These are phyloP conservation scores for Rosalia funebris DNA, from an alignment of 2,888 invertebrate genomes.

Conservation along the genomic window DNA sequence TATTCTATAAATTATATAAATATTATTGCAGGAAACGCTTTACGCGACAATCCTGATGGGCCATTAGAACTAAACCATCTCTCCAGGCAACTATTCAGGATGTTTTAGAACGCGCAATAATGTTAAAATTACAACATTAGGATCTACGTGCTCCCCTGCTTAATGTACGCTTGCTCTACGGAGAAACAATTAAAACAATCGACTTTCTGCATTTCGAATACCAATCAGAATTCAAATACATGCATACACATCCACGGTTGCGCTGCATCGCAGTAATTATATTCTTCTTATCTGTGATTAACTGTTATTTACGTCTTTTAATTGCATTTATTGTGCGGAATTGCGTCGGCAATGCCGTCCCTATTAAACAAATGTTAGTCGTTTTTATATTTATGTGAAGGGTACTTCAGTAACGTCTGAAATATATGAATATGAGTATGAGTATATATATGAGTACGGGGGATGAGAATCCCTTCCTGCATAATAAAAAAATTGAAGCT, in stretches of 20 bases:
- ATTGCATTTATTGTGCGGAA: constrained; percentile 13
- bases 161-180: constrained; percentile 45
- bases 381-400: background rate
- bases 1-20: too few relatives aligned
- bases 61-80: background rate
- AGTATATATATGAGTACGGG: too few relatives aligned
- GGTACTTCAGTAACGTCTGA: too few relatives aligned
- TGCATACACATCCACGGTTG: constrained; percentile 19
- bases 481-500: too few relatives aligned
- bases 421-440: too few relatives aligned
- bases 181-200: constrained; percentile 56
- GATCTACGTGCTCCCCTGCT: constrained; percentile 50
- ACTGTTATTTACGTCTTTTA: constrained; percentile 22
- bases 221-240: constrained; percentile 46
- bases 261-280: constrained; percentile 9
- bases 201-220: constrained; percentile 53
- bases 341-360: constrained; percentile 1
- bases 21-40: too few relatives aligned
- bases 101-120: constrained; percentile 44
- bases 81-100: constrained; percentile 29
- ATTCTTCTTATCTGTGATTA: constrained; percentile 26
- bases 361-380: background rate
- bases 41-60: too few relatives aligned
- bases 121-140: constrained; percentile 50
- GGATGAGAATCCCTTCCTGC: too few relatives aligned